A percentile compares a stretch with the other conserved stretches of the same genome.
phyloP scores from a whole-genome alignment of 1,140 invertebrate species.

The Drosophila bocqueti region DNA sequence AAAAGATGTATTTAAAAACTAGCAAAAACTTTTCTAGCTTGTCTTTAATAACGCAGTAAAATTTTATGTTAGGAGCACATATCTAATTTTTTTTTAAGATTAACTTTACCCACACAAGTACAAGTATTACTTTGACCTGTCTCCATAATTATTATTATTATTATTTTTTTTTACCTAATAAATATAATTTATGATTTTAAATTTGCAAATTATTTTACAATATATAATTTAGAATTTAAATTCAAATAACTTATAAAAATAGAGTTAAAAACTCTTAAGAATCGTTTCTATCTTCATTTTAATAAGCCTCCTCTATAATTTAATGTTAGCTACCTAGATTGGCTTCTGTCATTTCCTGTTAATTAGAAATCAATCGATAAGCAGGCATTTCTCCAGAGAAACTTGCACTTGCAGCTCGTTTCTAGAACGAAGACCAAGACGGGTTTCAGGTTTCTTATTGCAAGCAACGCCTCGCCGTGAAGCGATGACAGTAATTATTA shows the following conservation, averaged over 20 bases:
- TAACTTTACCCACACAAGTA: too few species aligned
- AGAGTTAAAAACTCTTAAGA: background rate
- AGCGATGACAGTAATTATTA: constrained; percentile 74
- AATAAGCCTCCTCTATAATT: background rate
- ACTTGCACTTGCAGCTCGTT: constrained; percentile 43
- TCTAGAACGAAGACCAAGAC: constrained; percentile 69
- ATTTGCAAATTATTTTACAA: too few species aligned
- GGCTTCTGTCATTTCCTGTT: constrained; percentile 42
- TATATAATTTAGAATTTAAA: too few species aligned
- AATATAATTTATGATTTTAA: too few species aligned
- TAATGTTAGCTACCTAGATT: constrained; percentile 13
- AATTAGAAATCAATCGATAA: constrained; percentile 75
- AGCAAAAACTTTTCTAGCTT: background rate
- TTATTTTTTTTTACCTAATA: too few species aligned
- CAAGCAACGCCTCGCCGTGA: constrained; percentile 21
- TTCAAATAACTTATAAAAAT: too few species aligned
- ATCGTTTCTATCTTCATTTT: background rate
- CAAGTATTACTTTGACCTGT: too few species aligned
- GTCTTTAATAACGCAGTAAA: too few species aligned
- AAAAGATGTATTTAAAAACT: background rate
- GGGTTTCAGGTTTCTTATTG: constrained; percentile 48
- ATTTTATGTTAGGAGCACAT: too few species aligned
- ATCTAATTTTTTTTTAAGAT: too few species aligned
- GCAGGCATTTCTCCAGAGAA: constrained; percentile 50
- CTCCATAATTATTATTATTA: too few species aligned